Base-by-base conservation (phyloP, 1,140 invertebrate species). In the Bombus breviceps region DNA sequence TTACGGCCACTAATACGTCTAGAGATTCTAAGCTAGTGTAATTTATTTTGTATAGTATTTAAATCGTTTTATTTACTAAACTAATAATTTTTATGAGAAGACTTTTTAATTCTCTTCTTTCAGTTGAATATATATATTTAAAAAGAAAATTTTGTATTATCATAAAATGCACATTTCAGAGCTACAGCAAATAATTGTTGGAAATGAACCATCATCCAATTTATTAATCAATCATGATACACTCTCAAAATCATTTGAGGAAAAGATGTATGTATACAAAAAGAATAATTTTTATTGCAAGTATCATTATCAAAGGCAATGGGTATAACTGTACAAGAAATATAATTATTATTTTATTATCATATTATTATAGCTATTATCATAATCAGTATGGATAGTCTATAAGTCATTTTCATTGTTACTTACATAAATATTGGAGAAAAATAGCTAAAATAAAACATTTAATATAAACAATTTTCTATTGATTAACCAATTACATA, bases 401-500 rank as follows among this genome's bases (percentile, higher is more conserved):
- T 83, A 86, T 95, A 95, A 95, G 93, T 87, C 92, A 95, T 94
- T 95, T 95, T 94, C 93, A 95, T 94, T 95, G 94, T 95, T 95
- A 95, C 94, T 95, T 95, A 95, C 93, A 95, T 94, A 93, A 94
- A 95, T 95, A 95, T 94, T 94, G 93, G 92, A 93, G 92, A 92
- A 92, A 92, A 85, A 93, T 93, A 91, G 85, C 88, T 92, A 93
- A 94, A 94, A 94, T 94, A 95, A 94, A 95, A 87, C 93, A 94
- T 94, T 94, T 94, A 94, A 95, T 94, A 93, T 92, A 94, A 90
- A 87, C 25, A 39, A 87, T 71, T 47, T 81, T 81, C 59, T 81
- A 71, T 86, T 81, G 34, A 85, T 81, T 74, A 81, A 81, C 69
- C 69, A 80, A 81, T 74, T 81, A 66, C 57, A 81, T 28, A 47